Percentiles rank a stretch among this genome's conserved stretches.
phyloP scores from a whole-genome alignment of 2,113 vertebrate species.

The Prionailurus viverrinus region DNA sequence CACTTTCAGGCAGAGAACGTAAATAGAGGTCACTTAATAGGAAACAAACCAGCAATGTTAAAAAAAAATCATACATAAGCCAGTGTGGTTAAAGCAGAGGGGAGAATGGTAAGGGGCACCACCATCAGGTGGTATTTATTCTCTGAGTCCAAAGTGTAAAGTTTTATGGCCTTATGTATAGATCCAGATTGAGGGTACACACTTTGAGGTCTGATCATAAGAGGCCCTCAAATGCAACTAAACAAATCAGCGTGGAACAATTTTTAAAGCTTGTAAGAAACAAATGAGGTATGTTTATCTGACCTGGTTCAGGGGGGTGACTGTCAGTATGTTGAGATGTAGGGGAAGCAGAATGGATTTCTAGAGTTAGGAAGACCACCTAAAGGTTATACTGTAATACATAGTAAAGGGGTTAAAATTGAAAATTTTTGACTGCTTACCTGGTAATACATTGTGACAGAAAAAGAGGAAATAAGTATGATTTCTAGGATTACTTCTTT shows the following conservation, averaged over 20 bases:
- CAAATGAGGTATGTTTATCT: not conserved
- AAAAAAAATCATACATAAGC: not conserved
- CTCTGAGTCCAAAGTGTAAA: not conserved
- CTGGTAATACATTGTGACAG: not conserved
- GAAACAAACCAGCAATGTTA: not conserved
- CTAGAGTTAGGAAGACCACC: not conserved
- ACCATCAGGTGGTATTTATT: not conserved
- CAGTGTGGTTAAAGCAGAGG: not conserved
- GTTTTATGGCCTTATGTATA: not conserved
- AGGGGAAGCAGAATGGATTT: not conserved
- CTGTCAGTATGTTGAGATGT: not conserved
- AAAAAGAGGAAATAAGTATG: not conserved
- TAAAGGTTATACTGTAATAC: not conserved
- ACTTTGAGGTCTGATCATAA: not conserved
- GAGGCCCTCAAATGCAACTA: not conserved
- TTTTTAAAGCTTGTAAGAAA: slow-evolving; percentile 16
- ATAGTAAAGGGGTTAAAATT: not conserved
- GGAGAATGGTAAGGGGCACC: not conserved
- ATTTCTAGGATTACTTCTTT: not conserved
- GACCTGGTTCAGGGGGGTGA: not conserved
- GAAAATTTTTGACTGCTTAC: not conserved
- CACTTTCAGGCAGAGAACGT: not conserved
- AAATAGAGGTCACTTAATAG: not conserved
- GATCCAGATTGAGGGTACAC: not conserved
- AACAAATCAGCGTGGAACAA: not conserved